Base-by-base conservation (phyloP, 2,888 invertebrate species). In the Brenthis ino region DNA sequence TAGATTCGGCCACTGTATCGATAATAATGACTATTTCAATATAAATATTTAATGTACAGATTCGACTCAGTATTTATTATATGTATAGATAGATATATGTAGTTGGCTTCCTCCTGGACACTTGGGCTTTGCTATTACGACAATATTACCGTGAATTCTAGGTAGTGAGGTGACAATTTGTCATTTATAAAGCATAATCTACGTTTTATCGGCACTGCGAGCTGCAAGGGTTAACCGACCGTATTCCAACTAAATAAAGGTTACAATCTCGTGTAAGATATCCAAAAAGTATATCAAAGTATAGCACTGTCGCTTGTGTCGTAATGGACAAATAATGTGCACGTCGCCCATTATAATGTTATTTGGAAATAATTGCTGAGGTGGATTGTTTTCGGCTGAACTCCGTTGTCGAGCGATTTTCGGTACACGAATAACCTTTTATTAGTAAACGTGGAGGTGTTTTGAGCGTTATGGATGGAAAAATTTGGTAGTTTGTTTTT, bases 311-410 rank as follows among this genome's bases (percentile, higher is more conserved):
- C 58, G 68, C 63, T 72, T 63, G 69, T 75, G 79, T 75, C 77
- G 77, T 91, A 91, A 91, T 91, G 86, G 88, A 85, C 86, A 90
- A 88, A 91, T 91, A 91, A 90, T 90, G 85, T 82, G 86, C 83
- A 79, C 82, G 82, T 79, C 79, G 77, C 77, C 82, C 84, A 90
- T 90, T 89, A 91, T 86, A 89, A 88, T 85, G 86, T 86, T 89
- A 83, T 90, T 90, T 88, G 88, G 86, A 82, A 83, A 85, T 87
- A 85, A 88, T 85, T 84, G 82, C 83, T 77, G 73, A 79, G 76
- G 79, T 71, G 64, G 69, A 69, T 69, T 72, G 68, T 73, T 70
- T 73, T 72, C 61, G 56, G 48, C 65, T 60, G 48, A 54, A 48
- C 37, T 58, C 58, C 33, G 71, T 71, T 68, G 72, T 70, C 65